A percentile compares a stretch with the other conserved stretches of the same genome.
Conservation (phyloP, 2,113 vertebrate species). For the Smithornis capensis region DNA sequence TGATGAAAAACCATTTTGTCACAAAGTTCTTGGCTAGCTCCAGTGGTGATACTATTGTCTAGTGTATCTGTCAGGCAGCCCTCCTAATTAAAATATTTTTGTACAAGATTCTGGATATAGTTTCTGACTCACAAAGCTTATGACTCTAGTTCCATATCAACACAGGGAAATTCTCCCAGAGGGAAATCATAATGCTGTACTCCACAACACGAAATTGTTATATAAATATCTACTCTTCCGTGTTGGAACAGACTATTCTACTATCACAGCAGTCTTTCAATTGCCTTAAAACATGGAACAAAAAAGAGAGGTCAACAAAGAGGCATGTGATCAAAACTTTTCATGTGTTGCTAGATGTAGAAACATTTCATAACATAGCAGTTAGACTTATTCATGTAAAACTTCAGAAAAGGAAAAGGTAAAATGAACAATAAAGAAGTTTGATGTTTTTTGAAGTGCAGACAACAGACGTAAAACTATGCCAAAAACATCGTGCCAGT, state of each 20-base stretch:
- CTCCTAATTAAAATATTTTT: constrained; percentile 40
- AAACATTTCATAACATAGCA: neutral
- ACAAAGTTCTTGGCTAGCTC: neutral
- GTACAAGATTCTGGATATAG: neutral
- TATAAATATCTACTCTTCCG: neutral
- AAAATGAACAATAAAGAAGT: neutral
- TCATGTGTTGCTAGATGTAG: neutral
- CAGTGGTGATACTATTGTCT: neutral
- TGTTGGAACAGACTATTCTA: neutral
- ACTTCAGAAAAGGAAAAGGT: neutral
- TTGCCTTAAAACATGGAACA: neutral
- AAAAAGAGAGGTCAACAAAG: neutral
- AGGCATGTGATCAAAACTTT: constrained; percentile 23
- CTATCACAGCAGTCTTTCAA: neutral
- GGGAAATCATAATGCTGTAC: neutral
- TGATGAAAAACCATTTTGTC: constrained; percentile 19
- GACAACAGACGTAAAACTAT: neutral
- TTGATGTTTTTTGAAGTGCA: neutral
- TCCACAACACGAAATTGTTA: neutral
- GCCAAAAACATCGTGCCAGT: neutral
- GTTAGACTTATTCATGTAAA: neutral
- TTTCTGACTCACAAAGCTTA: constrained; percentile 38
- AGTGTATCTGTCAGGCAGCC: neutral
- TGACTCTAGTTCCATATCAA: neutral
- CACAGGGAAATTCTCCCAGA: constrained; percentile 10